Conservation (phyloP, 2,113 vertebrate genomes). For the Hippocampus zosterae region DNA sequence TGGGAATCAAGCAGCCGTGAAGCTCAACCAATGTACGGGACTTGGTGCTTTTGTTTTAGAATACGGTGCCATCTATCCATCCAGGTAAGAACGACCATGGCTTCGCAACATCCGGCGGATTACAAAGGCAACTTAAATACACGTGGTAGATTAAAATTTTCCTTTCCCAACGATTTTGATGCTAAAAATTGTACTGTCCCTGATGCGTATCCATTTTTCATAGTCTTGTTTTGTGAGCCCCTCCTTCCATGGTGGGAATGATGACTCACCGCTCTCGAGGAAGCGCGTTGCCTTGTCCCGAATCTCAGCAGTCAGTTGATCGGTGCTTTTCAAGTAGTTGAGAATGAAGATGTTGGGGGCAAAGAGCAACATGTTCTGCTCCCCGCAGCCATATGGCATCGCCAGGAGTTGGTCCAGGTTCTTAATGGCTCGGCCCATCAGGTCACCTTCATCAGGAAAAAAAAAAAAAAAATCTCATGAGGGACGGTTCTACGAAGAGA, state of each 20-base stretch:
- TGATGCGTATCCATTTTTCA: neutral
- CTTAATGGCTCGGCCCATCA: constrained; percentile 76
- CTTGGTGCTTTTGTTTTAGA: no score
- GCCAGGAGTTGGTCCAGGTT: constrained; percentile 74
- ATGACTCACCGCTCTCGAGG: constrained; percentile 71
- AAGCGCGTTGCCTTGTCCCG: constrained; percentile 60
- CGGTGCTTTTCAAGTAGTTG: constrained; percentile 76
- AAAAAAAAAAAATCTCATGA: neutral
- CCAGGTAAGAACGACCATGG: no score
- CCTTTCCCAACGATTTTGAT: no score
- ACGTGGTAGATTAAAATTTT: no score
- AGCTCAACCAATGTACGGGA: no score
- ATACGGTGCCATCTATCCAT: no score
- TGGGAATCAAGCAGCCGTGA: no score
- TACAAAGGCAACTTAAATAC: no score
- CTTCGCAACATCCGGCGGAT: no score
- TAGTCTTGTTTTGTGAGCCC: neutral
- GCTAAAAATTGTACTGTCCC: no score
- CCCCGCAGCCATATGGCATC: constrained; percentile 72
- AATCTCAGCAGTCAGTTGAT: constrained; percentile 68
- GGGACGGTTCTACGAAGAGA: neutral
- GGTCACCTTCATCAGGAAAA: constrained; percentile 68
- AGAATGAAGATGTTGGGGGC: constrained; percentile 83
- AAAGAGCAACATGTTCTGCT: constrained; percentile 84
- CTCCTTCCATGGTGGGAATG: neutral